Evolutionary conservation across 2,113 vertebrate genomes (phyloP).

Genomic region (Stigmatopora argus): DNA sequence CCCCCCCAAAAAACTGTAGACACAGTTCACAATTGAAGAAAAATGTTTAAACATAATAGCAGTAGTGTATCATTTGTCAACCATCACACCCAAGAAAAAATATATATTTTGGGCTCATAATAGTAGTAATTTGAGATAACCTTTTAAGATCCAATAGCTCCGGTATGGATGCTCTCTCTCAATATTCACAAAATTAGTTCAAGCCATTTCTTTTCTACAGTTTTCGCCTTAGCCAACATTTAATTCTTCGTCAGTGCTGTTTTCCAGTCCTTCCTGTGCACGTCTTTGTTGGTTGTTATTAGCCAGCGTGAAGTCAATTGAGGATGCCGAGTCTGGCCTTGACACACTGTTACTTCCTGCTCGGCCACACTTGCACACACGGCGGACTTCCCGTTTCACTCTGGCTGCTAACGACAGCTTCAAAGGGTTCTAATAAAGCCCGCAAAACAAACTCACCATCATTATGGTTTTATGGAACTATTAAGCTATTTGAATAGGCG

Average conservation of each 20-base stretch:
- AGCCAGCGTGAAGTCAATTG: constrained; percentile 40
- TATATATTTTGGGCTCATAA: background rate
- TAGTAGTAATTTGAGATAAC: background rate
- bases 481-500: constrained; percentile 44
- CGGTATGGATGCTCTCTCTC: background rate
- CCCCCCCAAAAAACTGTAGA: too few relatives aligned
- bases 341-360: constrained; percentile 39
- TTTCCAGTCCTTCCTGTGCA: constrained; percentile 15
- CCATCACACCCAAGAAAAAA: too few relatives aligned
- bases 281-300: constrained; percentile 22
- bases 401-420: constrained; percentile 45
- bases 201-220: background rate
- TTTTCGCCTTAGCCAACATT: background rate
- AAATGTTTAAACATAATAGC: too few relatives aligned
- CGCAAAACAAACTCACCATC: constrained; percentile 50
- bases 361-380: constrained; percentile 13
- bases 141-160: background rate
- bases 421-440: constrained; percentile 51
- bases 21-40: too few relatives aligned
- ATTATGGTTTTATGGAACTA: constrained; percentile 45
- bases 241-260: background rate
- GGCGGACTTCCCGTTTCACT: constrained; percentile 40
- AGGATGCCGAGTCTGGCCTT: constrained; percentile 34
- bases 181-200: background rate
- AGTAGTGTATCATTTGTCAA: too few relatives aligned